Evolutionary conservation across 2,797 vertebrate genomes (phyloP), one percentile per base, ranked within the genome.

Genomic region (Echiichthys vipera): DNA sequence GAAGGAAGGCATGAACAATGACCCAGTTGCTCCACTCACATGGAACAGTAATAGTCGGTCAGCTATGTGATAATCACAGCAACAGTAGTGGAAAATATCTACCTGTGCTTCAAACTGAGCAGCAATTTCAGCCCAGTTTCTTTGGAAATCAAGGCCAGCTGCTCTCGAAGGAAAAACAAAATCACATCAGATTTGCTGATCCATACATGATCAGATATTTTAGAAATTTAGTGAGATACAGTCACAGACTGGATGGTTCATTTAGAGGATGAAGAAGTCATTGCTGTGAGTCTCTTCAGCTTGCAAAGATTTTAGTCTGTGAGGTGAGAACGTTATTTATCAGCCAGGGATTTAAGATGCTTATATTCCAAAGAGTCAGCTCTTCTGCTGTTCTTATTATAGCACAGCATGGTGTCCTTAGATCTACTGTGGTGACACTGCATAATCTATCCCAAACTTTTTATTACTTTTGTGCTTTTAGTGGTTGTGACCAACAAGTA

Each of bases 1-100:
- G 80, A 84, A 58, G 61, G 83, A 76, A 80, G 55, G 64, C 68
- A 46, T 61, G 36, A 89, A 82, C 84, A 84, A 55, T 89, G 81
- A 88, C 87, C 84, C 75, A 74, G 53, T 80, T 89, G 74, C 34
- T 89, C 72, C 65, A 40, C 65, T 76, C 63, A 45, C 24, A 77
- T 54, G 73, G 34, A 85, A 39, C 57, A 25, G 40, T 46, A 46
- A 55, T 53, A 81, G 17, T 58, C 80, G 78, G 63, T 81, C 73
- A 84, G 39, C 71, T 77, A 65, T 79, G 76, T 80, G 74, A 83
- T 81, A 37, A 82, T 73, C 61, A 79, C 70, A 74, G 45, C 68
- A 81, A 43, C 72, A 81, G 36, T 67, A 80, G 65, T 37, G 70
- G 32, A 74, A 36, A 87, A 77, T 53, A 80, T 63, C 55, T 71